Evolutionary conservation across 2,888 invertebrate genomes (phyloP), one percentile per base, ranked within the genome.

Genomic region (Hydroisotoma schaefferi): DNA sequence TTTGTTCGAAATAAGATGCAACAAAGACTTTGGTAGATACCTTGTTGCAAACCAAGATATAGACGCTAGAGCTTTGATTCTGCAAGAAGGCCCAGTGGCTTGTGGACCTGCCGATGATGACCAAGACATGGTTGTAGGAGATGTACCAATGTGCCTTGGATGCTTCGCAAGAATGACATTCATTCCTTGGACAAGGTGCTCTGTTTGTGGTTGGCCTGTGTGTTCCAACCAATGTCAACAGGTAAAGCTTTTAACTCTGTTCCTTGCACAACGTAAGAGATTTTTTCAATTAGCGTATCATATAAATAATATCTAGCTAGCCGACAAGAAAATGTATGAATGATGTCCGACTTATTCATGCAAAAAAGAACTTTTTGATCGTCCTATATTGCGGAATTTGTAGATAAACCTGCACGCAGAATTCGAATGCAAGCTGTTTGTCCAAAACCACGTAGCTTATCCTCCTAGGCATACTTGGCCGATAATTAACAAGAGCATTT

Each of bases 71-170:
- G 47, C 48, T 15, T 22, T 66, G 37, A 66, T 66, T 28, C 58
- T 66, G 22, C 49, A 47, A 38, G 66, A 66, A 38, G 43, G 44
- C 18, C 66, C 68, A 15, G 23, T 64, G 25, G 57, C 64, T 18
- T 57, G 54, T 38, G 64, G 61, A 20, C 62, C 68, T 8, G 66
- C 64, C 2, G 68, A 68, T 52, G 61, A 64, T 53, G 64, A 65
- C 38, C 53, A 59, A 20, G 54, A 55, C 29, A 33, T 58, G 27
- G 44, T 59, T 44, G 22, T 38, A 20, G 63, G 55, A 29, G 56
- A 53, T 20, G 55, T 63, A 38, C 65, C 63, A 37, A 65, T 61
- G 65, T 68, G 67, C 47, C 60, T 68, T 37, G 67, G 67, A 3
- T 68, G 67, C 37, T 68, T 49, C 44, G 55, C 51, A 18, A 22